Evolutionary conservation across 2,888 invertebrate species (phyloP).

Genomic region (Pyrgus malvae): DNA sequence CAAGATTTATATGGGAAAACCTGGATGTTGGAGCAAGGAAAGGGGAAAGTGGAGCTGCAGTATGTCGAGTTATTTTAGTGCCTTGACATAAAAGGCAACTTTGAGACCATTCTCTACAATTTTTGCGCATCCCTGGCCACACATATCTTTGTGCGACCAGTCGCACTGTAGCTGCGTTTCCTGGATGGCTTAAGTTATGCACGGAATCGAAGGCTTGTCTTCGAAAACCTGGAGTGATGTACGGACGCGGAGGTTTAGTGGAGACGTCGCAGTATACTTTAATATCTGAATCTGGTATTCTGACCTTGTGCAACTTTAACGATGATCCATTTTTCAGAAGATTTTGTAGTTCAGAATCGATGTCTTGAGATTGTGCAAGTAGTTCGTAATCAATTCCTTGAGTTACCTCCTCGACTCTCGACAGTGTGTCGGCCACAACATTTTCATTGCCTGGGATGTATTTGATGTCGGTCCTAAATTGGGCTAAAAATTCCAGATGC

Average conservation of each 20-base stretch:
- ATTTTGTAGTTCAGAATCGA: not conserved
- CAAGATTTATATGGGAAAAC: conserved; percentile 32
- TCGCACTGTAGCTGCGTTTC: conserved; percentile 10
- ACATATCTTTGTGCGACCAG: conserved; percentile 47
- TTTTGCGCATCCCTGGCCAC: conserved; percentile 55
- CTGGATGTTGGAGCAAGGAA: conserved; percentile 38
- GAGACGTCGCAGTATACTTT: not conserved
- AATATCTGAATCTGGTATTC: not conserved
- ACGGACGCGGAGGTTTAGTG: not conserved
- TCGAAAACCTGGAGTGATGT: too few relatives aligned
- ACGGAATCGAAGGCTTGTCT: not conserved
- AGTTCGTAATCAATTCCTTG: conserved; percentile 19
- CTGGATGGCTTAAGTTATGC: conserved; percentile 6
- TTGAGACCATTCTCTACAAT: conserved; percentile 45
- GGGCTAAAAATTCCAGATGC: conserved; percentile 34
- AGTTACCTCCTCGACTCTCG: not conserved
- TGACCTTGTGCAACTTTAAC: not conserved
- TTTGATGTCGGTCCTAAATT: conserved; percentile 29
- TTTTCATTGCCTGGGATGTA: conserved; percentile 27
- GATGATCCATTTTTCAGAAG: not conserved
- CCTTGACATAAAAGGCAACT: too few relatives aligned
- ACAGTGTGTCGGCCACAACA: not conserved
- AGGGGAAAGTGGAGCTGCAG: conserved; percentile 34
- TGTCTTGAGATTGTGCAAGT: conserved; percentile 23
- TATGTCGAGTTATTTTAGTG: too few relatives aligned